Conservation (phyloP, 2,797 vertebrate genomes). For the Microhierax caerulescens region DNA sequence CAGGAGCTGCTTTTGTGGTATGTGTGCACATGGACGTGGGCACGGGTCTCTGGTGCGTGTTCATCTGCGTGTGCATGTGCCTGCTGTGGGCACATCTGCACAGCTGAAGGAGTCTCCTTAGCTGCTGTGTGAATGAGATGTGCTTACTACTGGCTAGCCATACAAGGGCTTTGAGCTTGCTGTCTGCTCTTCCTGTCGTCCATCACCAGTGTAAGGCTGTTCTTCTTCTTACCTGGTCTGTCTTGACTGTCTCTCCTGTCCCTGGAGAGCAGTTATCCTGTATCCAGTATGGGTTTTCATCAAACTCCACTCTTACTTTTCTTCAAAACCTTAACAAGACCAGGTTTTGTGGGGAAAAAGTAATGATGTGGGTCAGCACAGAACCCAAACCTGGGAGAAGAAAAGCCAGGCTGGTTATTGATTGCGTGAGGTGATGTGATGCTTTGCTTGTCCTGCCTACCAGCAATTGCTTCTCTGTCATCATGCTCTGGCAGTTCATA, state of each 20-base stretch:
- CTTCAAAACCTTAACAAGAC: not conserved
- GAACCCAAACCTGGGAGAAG: not conserved
- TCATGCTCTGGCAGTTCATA: not conserved
- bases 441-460: not conserved
- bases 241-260: not conserved
- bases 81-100: not conserved
- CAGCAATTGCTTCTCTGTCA: not conserved
- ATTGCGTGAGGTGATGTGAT: not conserved
- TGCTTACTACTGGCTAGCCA: not conserved
- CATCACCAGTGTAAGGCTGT: not conserved
- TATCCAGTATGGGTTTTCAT: not conserved
- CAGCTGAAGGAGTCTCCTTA: not conserved
- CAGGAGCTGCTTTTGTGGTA: not conserved
- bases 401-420: not conserved
- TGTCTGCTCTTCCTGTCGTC: not conserved
- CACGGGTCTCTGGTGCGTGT: no score
- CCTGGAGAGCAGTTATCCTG: not conserved
- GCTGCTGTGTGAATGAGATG: rapidly evolving
- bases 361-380: not conserved
- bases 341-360: not conserved
- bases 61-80: rapidly evolving
- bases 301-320: not conserved
- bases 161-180: not conserved
- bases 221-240: not conserved
- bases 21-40: rapidly evolving